These are phyloP conservation scores for Polypterus bichir DNA, from an alignment of 2,113 vertebrate species.

Conservation along the genomic window DNA sequence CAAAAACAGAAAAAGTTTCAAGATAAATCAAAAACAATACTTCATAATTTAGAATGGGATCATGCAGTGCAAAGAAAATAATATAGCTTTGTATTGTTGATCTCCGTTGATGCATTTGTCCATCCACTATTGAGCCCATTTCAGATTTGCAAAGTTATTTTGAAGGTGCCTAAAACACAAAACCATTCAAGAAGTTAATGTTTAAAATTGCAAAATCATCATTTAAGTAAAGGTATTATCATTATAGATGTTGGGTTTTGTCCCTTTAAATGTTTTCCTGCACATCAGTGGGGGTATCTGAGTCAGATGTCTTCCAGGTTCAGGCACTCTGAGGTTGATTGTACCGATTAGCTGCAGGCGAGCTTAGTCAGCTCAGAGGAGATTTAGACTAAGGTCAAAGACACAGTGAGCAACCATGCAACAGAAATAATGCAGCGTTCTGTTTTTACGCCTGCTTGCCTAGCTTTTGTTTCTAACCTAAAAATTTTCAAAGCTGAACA, in stretches of 20 bases:
- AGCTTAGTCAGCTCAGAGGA: not conserved
- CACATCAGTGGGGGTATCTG: not conserved
- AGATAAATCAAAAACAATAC: no score
- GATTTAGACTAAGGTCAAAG: slow-evolving; percentile 2
- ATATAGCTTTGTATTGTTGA: no score
- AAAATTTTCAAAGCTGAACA: not conserved
- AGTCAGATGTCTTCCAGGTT: not conserved
- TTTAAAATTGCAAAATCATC: not conserved
- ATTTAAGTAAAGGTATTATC: not conserved
- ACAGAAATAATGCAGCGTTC: not conserved
- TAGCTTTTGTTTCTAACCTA: not conserved
- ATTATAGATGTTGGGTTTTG: not conserved
- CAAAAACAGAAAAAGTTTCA: no score
- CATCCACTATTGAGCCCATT: no score
- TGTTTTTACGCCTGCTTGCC: not conserved
- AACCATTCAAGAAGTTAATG: not conserved
- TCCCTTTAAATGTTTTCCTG: not conserved
- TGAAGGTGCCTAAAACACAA: no score
- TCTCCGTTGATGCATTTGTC: no score
- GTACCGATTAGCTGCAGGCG: not conserved
- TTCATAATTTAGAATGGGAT: no score
- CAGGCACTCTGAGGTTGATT: not conserved
- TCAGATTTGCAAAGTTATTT: no score
- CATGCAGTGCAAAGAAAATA: no score
- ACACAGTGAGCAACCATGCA: not conserved